phyloP scores from a whole-genome alignment of 1,140 invertebrate species.

The Elysia chlorotica region DNA sequence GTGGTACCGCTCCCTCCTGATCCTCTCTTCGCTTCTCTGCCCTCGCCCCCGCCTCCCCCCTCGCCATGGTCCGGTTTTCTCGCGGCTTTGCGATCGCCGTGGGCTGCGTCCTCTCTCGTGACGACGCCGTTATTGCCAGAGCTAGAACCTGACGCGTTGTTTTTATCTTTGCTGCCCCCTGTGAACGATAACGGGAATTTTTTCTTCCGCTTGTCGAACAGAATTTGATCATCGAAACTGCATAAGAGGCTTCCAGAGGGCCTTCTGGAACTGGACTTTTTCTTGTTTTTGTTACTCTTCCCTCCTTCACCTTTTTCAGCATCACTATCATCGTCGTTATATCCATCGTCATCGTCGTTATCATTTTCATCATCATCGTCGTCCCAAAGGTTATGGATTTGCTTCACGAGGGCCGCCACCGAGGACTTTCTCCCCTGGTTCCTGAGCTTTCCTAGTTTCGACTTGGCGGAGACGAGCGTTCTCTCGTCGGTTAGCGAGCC shows the following conservation, averaged over 20 bases:
- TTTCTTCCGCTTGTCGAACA: slow-evolving; percentile 11
- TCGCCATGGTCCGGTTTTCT: too few relatives aligned
- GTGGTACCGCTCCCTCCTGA: not conserved
- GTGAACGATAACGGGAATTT: slow-evolving; percentile 5
- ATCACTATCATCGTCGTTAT: too few relatives aligned
- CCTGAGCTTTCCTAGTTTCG: slow-evolving; percentile 16
- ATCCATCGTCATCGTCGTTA: too few relatives aligned
- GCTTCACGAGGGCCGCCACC: slow-evolving; percentile 17
- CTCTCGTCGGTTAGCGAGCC: slow-evolving; percentile 17
- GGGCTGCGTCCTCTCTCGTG: not conserved
- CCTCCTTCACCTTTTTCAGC: too few relatives aligned
- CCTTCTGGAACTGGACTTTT: too few relatives aligned
- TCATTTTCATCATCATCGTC: slow-evolving; percentile 12
- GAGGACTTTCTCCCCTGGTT: slow-evolving; percentile 10
- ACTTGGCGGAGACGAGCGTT: slow-evolving; percentile 17
- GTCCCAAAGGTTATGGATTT: slow-evolving; percentile 22
- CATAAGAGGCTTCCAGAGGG: not conserved
- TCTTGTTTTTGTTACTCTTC: too few relatives aligned
- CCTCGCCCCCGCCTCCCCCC: too few relatives aligned
- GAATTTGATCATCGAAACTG: slow-evolving; percentile 13
- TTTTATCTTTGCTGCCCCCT: not conserved
- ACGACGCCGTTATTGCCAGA: not conserved
- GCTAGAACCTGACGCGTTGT: not conserved
- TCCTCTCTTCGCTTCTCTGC: not conserved
- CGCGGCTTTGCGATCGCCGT: not conserved